Evolutionary conservation across 2,797 vertebrate species (phyloP).

Genomic region (Typhlichthys eigenmanni): DNA sequence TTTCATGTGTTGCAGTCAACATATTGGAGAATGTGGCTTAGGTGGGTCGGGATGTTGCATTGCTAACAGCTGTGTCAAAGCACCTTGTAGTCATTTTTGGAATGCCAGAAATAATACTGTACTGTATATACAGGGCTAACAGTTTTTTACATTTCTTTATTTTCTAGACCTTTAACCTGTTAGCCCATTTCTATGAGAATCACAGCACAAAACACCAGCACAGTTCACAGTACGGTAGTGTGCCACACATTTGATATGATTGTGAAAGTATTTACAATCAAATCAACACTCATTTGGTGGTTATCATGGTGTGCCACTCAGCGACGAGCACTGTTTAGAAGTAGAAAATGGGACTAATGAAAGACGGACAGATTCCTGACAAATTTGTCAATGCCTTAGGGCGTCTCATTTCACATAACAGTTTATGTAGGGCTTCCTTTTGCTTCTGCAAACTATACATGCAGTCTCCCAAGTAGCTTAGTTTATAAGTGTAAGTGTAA

Average conservation of each 20-base stretch:
- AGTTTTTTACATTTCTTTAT: too few relatives aligned
- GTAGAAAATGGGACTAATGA: not conserved
- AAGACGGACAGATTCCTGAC: slow-evolving; percentile 44
- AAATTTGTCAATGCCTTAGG: slow-evolving; percentile 56
- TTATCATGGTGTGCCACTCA: too few relatives aligned
- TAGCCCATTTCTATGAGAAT: too few relatives aligned
- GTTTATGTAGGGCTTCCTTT: slow-evolving; percentile 31
- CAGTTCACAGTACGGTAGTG: too few relatives aligned
- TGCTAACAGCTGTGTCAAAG: not conserved
- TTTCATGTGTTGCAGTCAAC: slow-evolving; percentile 22
- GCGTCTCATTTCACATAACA: slow-evolving; percentile 18
- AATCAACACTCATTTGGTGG: not conserved
- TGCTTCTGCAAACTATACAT: slow-evolving; percentile 1
- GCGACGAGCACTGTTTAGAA: slow-evolving; percentile 5
- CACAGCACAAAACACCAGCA: too few relatives aligned
- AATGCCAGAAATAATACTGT: too few relatives aligned
- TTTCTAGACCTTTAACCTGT: too few relatives aligned
- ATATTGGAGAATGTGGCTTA: not conserved
- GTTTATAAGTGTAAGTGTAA: not conserved
- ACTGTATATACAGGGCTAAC: too few relatives aligned
- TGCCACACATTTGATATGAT: too few relatives aligned
- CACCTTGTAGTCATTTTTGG: too few relatives aligned
- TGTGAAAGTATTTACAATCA: too few relatives aligned
- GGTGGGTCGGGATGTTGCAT: not conserved
- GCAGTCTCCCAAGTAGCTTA: not conserved